phyloP scores from a whole-genome alignment of 2,113 vertebrate species.

The Echinops telfairi region DNA sequence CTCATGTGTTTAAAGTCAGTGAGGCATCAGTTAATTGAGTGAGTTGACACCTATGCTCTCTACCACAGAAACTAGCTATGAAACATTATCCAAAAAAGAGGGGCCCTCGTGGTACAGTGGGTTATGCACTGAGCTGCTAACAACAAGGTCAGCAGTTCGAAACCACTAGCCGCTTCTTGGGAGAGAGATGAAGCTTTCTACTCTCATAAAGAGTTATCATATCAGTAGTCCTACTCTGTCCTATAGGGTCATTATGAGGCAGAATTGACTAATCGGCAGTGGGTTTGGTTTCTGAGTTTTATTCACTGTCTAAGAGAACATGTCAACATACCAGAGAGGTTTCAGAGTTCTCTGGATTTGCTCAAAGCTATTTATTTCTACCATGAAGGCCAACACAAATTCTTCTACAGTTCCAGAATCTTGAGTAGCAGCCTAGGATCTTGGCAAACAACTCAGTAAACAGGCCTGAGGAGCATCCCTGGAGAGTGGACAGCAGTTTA shows the following conservation, averaged over 20 bases:
- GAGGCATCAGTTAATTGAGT: not conserved
- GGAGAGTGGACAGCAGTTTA: slow-evolving; percentile 31
- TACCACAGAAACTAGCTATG: not conserved
- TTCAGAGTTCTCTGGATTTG: slow-evolving; percentile 5
- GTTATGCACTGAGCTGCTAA: too few species aligned
- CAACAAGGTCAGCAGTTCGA: too few species aligned
- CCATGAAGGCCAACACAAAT: slow-evolving; percentile 32
- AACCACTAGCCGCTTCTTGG: too few species aligned
- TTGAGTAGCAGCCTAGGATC: not conserved
- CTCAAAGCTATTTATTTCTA: slow-evolving; percentile 15
- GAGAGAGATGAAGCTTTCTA: too few species aligned
- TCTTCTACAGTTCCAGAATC: not conserved
- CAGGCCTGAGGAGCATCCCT: slow-evolving; percentile 34
- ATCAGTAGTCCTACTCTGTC: too few species aligned
- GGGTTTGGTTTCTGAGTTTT: not conserved
- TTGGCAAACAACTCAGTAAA: slow-evolving; percentile 45
- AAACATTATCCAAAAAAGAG: not conserved
- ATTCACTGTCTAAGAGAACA: not conserved
- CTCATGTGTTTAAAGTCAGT: not conserved
- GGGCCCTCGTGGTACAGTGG: too few species aligned
- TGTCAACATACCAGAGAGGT: not conserved
- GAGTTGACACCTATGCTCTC: not conserved
- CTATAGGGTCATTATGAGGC: too few species aligned
- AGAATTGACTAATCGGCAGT: too few species aligned
- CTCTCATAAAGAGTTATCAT: too few species aligned